Percentiles rank a stretch among this genome's conserved stretches.
phyloP scores from a whole-genome alignment of 2,797 vertebrate species.

The Hydrocynus forskahlii region DNA sequence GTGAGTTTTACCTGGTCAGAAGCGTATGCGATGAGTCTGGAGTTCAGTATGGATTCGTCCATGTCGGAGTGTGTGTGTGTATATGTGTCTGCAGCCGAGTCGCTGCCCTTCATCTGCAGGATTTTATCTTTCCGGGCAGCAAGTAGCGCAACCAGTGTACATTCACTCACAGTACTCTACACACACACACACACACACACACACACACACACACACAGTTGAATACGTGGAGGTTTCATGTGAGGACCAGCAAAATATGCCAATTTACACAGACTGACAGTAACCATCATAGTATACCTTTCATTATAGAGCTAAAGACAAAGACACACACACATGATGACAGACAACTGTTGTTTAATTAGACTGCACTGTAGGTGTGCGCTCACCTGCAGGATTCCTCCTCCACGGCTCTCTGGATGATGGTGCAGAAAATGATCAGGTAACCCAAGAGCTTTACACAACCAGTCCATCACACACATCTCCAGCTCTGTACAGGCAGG shows the following conservation, averaged over 20 bases:
- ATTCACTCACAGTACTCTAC: constrained; percentile 94
- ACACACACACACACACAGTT: constrained; percentile 18
- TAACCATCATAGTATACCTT: too few relatives aligned
- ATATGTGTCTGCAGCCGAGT: constrained; percentile 76
- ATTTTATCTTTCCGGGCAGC: constrained; percentile 93
- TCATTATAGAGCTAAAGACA: too few relatives aligned
- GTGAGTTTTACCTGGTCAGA: constrained; percentile 86
- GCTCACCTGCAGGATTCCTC: constrained; percentile 91
- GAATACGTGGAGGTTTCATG: neutral
- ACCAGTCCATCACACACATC: constrained; percentile 95
- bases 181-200: constrained; percentile 34
- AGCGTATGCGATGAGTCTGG: constrained; percentile 87
- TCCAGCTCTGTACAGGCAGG: constrained; percentile 95
- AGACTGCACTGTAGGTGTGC: too few relatives aligned
- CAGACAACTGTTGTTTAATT: too few relatives aligned
- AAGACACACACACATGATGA: too few relatives aligned
- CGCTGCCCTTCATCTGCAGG: constrained; percentile 78
- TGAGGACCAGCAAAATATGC: too few relatives aligned
- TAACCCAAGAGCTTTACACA: constrained; percentile 94
- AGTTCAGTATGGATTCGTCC: constrained; percentile 88
- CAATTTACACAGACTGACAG: too few relatives aligned
- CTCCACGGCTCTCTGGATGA: constrained; percentile 85
- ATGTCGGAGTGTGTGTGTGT: constrained; percentile 73
- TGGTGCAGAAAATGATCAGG: constrained; percentile 90
- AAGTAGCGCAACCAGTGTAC: constrained; percentile 89